phyloP scores from a whole-genome alignment of 2,113 vertebrate genomes.

The Proteles cristata region DNA sequence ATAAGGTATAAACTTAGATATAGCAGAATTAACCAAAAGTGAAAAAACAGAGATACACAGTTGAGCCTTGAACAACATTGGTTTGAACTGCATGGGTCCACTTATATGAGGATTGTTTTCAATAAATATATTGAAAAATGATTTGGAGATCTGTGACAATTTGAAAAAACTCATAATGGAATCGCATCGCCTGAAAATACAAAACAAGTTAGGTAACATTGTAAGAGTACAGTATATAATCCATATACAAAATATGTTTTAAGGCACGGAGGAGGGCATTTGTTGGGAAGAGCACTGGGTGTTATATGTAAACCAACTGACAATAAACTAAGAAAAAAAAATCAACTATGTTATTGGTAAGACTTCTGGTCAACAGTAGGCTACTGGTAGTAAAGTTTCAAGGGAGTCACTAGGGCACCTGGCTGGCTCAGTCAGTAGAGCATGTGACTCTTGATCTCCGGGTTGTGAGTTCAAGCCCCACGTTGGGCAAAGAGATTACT shows the following conservation, averaged over 20 bases:
- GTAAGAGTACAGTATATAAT: neutral
- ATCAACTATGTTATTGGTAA: neutral
- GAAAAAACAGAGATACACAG: neutral
- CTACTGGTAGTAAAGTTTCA: neutral
- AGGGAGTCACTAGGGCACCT: neutral
- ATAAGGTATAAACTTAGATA: neutral
- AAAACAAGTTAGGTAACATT: neutral
- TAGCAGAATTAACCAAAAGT: neutral
- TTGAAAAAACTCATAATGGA: neutral
- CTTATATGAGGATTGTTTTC: neutral
- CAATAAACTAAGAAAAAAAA: too few species aligned
- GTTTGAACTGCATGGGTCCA: neutral
- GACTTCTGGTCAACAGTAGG: neutral
- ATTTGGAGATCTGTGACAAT: neutral
- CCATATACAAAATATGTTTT: neutral
- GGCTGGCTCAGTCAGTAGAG: neutral
- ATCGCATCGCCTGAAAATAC: neutral
- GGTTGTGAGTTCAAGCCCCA: neutral
- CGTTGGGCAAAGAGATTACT: neutral
- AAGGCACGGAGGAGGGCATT: too few species aligned
- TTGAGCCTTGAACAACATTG: neutral
- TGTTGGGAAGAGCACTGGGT: too few species aligned
- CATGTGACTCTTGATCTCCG: neutral
- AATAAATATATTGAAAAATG: neutral
- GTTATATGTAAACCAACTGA: too few species aligned